Evolutionary conservation across 2,113 vertebrate species (phyloP).

Genomic region (Melanocharis versteri): DNA sequence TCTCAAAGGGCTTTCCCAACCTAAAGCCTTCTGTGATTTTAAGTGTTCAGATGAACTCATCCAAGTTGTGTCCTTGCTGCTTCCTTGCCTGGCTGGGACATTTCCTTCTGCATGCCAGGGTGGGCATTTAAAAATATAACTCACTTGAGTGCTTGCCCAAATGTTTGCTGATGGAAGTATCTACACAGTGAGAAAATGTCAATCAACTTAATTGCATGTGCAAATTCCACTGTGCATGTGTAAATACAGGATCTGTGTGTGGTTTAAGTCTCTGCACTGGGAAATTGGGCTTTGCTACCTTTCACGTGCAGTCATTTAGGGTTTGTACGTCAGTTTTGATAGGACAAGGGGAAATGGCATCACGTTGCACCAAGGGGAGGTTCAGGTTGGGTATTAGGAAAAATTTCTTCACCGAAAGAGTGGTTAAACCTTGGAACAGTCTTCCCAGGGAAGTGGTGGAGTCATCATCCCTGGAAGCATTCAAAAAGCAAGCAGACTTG

Average conservation of each 20-base stretch:
- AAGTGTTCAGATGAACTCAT: background rate
- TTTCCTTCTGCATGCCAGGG: background rate
- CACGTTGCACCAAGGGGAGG: background rate
- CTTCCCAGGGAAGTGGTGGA: background rate
- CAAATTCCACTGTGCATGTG: constrained; percentile 52
- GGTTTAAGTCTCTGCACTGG: background rate
- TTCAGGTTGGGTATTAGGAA: background rate
- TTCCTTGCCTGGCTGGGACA: background rate
- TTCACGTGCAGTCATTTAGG: background rate
- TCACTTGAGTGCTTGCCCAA: constrained; percentile 38
- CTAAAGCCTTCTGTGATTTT: background rate
- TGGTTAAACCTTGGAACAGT: background rate
- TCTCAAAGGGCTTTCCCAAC: background rate
- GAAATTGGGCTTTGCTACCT: constrained; percentile 4
- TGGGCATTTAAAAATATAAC: constrained; percentile 21
- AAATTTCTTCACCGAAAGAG: background rate
- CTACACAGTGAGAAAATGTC: constrained; percentile 29
- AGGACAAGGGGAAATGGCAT: background rate
- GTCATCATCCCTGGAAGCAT: background rate
- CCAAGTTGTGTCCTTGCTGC: background rate
- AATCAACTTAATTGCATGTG: constrained; percentile 62
- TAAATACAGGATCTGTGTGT: constrained; percentile 17
- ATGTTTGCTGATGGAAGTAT: constrained; percentile 47
- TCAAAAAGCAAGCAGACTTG: background rate
- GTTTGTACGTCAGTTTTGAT: background rate